phyloP scores from a whole-genome alignment of 2,797 vertebrate genomes.

The Mallotus villosus region DNA sequence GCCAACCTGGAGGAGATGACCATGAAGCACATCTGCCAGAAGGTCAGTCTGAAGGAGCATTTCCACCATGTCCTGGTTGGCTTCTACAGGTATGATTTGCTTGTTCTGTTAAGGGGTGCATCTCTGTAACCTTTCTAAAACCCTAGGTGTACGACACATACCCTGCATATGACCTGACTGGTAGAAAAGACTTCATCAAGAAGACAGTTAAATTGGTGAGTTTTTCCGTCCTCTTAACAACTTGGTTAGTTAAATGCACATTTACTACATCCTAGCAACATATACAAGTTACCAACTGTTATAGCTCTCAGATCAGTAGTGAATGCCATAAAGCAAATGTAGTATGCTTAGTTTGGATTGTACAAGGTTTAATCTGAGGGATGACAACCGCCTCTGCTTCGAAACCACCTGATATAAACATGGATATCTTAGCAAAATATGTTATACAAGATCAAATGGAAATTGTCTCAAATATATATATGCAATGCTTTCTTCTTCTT shows the following conservation, averaged over 20 bases:
- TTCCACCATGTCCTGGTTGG: not conserved
- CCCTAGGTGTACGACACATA: conserved; percentile 90
- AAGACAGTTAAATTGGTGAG: conserved; percentile 91
- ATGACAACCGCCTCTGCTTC: too few species aligned
- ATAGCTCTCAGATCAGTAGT: too few species aligned
- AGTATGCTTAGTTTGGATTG: too few species aligned
- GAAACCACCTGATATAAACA: too few species aligned
- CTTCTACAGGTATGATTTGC: not conserved
- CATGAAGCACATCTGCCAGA: conserved; percentile 96
- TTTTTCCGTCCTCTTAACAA: not conserved
- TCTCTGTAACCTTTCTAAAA: conserved; percentile 22
- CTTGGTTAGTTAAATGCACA: too few species aligned
- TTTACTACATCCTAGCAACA: too few species aligned
- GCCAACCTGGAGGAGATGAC: conserved; percentile 93
- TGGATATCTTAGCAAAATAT: too few species aligned
- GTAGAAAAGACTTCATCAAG: conserved; percentile 92
- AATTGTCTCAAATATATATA: not conserved
- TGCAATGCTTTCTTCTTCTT: not conserved
- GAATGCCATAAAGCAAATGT: too few species aligned
- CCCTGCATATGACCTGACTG: conserved; percentile 86
- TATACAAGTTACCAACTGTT: too few species aligned
- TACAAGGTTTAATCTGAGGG: too few species aligned
- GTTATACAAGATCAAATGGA: too few species aligned
- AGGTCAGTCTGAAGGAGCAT: conserved; percentile 66
- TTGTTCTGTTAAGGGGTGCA: not conserved